Evolutionary conservation across 2,113 vertebrate genomes (phyloP).

Genomic region (Gobio gobio): DNA sequence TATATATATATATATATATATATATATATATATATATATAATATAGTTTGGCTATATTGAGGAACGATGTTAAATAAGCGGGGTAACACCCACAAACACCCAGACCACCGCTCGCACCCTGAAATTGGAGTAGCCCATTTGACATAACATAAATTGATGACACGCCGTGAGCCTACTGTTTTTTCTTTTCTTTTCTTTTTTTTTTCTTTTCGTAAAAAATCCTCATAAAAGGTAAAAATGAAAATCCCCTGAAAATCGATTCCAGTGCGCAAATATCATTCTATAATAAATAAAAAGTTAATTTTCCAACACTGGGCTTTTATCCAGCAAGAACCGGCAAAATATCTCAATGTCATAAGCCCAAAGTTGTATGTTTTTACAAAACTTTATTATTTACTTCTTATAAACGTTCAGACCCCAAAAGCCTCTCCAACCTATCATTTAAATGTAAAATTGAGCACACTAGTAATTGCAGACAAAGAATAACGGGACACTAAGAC

Average conservation of each 20-base stretch:
- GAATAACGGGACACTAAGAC: conserved; percentile 50
- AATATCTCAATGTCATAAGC: conserved; percentile 15
- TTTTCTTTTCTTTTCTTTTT: not conserved
- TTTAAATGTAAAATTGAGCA: not conserved
- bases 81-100: not conserved
- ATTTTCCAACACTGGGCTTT: not conserved
- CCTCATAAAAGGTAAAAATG: not conserved
- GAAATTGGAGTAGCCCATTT: not conserved
- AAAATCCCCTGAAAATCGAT: no score
- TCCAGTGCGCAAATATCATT: not conserved
- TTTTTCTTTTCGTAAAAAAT: not conserved
- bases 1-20: no score
- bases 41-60: not conserved
- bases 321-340: conserved; percentile 14
- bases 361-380: conserved; percentile 21
- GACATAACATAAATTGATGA: not conserved
- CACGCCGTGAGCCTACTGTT: not conserved
- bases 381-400: not conserved
- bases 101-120: not conserved
- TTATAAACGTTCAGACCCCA: not conserved
- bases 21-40: no score
- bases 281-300: not conserved
- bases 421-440: not conserved
- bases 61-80: not conserved
- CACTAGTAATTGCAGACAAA: conserved; percentile 55